Base-by-base conservation (phyloP, 1,140 invertebrate species). In the Steinernema feltiae region DNA sequence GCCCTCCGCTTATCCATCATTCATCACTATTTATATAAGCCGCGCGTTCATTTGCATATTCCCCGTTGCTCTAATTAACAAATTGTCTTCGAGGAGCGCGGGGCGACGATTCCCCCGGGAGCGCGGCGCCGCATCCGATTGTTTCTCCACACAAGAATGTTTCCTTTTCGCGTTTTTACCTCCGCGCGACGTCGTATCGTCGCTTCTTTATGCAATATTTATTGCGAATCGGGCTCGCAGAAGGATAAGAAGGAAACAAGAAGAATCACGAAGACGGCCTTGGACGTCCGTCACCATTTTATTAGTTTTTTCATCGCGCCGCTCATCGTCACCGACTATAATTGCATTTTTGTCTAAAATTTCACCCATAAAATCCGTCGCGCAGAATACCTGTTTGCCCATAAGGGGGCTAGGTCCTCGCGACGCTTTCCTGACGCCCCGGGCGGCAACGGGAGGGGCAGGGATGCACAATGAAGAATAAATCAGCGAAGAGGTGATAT, bases 291-390 rank as follows among this genome's bases (percentile, higher is more conserved):
- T 63, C 53, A 63, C 53, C 53, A 63, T 63, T 63, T 63, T 63
- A 63, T 63, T 63, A 63, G 53, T 63, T 63, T 63, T 41, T 63
- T 63, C 53, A 63, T 63, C 53, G 53, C 53, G 53, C 53, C 53
- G 53, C 24, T 63, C 53, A 63, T 63, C 53, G 7, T 18, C 35
- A 41, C 35, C 7, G 7, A 7, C 7, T 21, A 63, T 63, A 63
- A 63, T 63, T 63, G 53, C 53, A 63, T 63, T 63, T 63, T 63
- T 63, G 53, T 63, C 53, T 27, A 63, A 63, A 63, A 63, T 63
- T 27, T 63, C 15, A 63, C 53, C 53, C 53, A 63, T 63, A 63
- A 63, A 63, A 63, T 63, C 53, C 53, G 53, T 21, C 53, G 53
- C 53, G 53, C 53, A 27, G 53, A 63, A 63, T 63, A 63, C 53